Base-by-base conservation (phyloP, 2,113 vertebrate species). In the Psilopsiagon aurifrons region DNA sequence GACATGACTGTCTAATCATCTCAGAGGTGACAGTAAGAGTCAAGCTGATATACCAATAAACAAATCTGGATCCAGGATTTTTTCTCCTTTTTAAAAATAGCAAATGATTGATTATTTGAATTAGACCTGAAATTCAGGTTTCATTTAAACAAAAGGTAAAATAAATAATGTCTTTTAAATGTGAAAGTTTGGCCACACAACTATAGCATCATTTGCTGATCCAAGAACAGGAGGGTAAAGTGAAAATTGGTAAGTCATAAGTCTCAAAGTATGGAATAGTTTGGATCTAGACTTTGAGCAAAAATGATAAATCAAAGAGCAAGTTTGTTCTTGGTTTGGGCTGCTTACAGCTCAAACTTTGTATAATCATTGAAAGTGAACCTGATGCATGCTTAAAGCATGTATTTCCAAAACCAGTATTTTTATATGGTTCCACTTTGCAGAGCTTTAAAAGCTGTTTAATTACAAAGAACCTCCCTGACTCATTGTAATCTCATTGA, bases 391-490 rank as follows among this genome's bases (percentile, higher is more conserved):
- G 12, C 41, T 80, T 70, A 90, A 47, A 46, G 83, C 44, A 93
- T 46, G 55, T 88, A 87, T 67, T 94, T 77, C 68, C 77, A 74
- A 94, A 97, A 90, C 18, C 41, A 92, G 33, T 83, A 90, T 94
- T 94, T 96, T 92, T 91, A 88, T 85, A 92, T 87, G 62, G 94
- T 44, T 95, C 78, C 67, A 79, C 62, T 96, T 95, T 93, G 92
- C 90, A 89, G 78, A 88, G 90, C 85, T 83, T 88, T 67, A 90
- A 84, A 96, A 93, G 81, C 17, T 79, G 47, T 54, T 95, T 93
- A 94, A 80, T 93, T 57, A 43, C 79, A 90, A 94, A 84, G 33
- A 39, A 59, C 51, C 75, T 97, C 74, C 64, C 70, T 62, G 83
- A 96, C 33, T 80, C 75, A 71, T 64, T 95, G 60, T 49, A 80